Evolutionary conservation across 92 coral and sea anemone genomes (phyloP), one percentile per base, ranked within the genome.

Genomic region (Epizoanthus stellaris): DNA sequence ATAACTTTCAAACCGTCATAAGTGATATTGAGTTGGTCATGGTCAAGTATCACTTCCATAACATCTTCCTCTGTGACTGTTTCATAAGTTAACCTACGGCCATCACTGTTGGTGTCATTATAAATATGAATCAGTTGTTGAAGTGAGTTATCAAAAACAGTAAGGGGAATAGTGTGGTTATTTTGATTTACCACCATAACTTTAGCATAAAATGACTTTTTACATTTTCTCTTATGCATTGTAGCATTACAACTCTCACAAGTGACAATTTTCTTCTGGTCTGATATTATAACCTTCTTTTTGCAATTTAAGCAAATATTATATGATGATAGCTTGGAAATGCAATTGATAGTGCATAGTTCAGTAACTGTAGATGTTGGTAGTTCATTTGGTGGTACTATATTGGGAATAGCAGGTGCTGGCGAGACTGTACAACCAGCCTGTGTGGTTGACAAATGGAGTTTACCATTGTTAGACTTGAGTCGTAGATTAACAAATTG

Each of bases 211-310:
- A 43, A 67, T 30, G 11, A 45, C 38, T 67, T 12, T 11, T 17
- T n/a, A 36, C 62, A 45, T 73, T 47, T 73, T 45, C 40, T 73
- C 61, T 73, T 73, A 73, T 73, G 79, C 79, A 73, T 58, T 73
- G 20, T 73, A 56, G 43, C 79, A 56, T 39, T 56, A 47, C 79
- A 73, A 58, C 59, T 73, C 43, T 73, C 60, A 73, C 79, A 43
- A 39, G 12, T 73, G 3, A 73, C 79, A 73, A 73, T 73, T 12
- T 36, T 67, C 6, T 36, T 67, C 38, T 72, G 19, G 3, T 58
- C 58, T n/a, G 49, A 43, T 5, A 42, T 45, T 3, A 15, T 59
- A 16, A 72, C 23, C 12, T 45, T 76, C 82, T 58, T 76, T 57
- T 34, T n/a, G 17, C 67, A 76, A 47, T 72, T 72, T 6, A 7